Evolutionary conservation across 1,140 invertebrate species (phyloP).

Genomic region (Asbolus verrucosus): DNA sequence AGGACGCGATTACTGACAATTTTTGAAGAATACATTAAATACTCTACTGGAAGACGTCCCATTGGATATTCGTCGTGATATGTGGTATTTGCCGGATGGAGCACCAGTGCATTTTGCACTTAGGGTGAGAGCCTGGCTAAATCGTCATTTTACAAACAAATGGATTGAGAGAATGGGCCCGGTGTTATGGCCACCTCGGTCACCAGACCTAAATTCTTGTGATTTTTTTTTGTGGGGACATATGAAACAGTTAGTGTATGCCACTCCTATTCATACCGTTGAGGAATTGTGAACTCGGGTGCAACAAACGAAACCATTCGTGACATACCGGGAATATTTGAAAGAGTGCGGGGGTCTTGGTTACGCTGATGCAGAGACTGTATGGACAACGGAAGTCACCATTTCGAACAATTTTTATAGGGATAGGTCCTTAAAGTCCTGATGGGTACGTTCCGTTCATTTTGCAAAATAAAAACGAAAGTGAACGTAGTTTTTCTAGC

Average conservation of each 20-base stretch:
- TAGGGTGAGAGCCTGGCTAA: slow-evolving; percentile 51
- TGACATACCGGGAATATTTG: no score
- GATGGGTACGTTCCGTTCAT: no score
- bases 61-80: slow-evolving; percentile 47
- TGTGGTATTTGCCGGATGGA: slow-evolving; percentile 61
- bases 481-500: no score
- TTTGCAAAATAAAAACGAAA: no score
- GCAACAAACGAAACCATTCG: no score
- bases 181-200: slow-evolving; percentile 57
- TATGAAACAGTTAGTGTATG: neutral
- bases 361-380: no score
- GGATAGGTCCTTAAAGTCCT: no score
- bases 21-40: slow-evolving; percentile 55
- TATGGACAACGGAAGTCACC: no score
- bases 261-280: no score
- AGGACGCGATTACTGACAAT: slow-evolving; percentile 54
- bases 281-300: no score
- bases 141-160: slow-evolving; percentile 48
- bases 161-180: slow-evolving; percentile 60
- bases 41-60: slow-evolving; percentile 54
- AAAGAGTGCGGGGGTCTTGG: no score
- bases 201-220: slow-evolving; percentile 58
- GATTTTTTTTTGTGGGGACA: slow-evolving; percentile 60
- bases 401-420: no score
- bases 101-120: slow-evolving; percentile 52